Base-by-base conservation (phyloP, 2,888 invertebrate species). In the Phania funesta region DNA sequence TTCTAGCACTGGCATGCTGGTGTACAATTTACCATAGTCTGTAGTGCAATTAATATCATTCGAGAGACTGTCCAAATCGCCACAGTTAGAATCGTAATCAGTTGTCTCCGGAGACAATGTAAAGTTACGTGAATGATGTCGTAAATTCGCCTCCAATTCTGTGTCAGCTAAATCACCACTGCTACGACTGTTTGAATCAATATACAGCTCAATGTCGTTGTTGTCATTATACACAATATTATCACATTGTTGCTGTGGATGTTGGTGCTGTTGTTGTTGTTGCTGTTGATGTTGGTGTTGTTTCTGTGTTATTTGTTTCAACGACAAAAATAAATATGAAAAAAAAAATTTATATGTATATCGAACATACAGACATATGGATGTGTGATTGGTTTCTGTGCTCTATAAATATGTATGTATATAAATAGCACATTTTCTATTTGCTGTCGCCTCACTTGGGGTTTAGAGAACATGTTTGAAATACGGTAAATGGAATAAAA, bases 61-160 rank as follows among this genome's bases (percentile, higher is more conserved):
- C 46, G 91, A 91, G 44, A 91, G 85, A 88, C 96, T 97, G 90
- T 97, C 97, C 87, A 96, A 93, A 89, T 96, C 96, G n/a, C 94
- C 94, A 88, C 94, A 95, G 90, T 96, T 96, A 84, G 96, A 96
- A 91, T 97, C 98, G 90, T 97, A 97, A 90, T 98, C 97, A 67
- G 98, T 98, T 80, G 96, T 96, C 92, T 98, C 98, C 1, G 98
- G 97, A 41, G 97, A 97, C 52, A 97, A 93, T 4, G 97, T 97
- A 90, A 97, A 97, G 90, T 97, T 97, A 56, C 96, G 93, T 86
- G 95, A 95, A 88, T 95, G 94, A 52, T 89, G 87, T 0, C 90
- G 88, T 44, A 90, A 82, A 86, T 90, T 90, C 24, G 88, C 87
- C 83, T 90, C 89, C 81, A 90, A 78, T 84, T 91, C 90, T 11